Percentiles rank a stretch among this genome's conserved stretches.
These are phyloP conservation scores for Tapirus terrestris DNA, from an alignment of 2,113 vertebrate species.

Conservation along the genomic window DNA sequence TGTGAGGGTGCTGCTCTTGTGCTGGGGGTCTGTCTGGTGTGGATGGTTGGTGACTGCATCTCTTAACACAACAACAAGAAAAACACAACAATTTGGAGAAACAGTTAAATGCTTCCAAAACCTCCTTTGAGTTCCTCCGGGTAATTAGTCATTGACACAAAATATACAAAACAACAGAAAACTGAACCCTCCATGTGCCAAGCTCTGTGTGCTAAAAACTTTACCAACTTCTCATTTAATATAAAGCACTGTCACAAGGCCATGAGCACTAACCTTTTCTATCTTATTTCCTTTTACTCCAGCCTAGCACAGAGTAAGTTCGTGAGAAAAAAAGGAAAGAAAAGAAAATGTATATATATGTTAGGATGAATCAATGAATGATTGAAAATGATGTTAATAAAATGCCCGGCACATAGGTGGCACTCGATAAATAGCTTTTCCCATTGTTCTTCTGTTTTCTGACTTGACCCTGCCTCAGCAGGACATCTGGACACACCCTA, in stretches of 20 bases:
- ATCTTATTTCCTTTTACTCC: neutral
- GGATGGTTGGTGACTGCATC: too few relatives aligned
- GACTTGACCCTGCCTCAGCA: neutral
- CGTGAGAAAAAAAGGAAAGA: neutral
- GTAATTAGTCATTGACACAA: too few relatives aligned
- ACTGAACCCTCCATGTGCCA: neutral
- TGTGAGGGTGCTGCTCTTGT: too few relatives aligned
- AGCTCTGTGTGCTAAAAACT: neutral
- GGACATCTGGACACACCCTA: neutral
- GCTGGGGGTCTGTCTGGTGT: too few relatives aligned
- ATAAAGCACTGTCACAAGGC: neutral
- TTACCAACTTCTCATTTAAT: neutral
- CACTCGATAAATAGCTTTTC: neutral
- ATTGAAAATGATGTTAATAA: neutral
- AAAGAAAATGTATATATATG: neutral
- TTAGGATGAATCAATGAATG: neutral
- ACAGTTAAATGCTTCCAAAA: too few relatives aligned
- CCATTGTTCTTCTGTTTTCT: neutral
- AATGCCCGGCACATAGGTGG: neutral
- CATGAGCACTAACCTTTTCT: neutral
- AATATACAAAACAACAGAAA: neutral
- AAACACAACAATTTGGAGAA: too few relatives aligned
- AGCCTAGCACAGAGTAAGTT: neutral
- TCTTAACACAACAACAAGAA: too few relatives aligned
- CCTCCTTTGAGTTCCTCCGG: too few relatives aligned